Evolutionary conservation across 2,113 vertebrate species (phyloP), one percentile per base, ranked within the genome.

Genomic region (Microtus ochrogaster): DNA sequence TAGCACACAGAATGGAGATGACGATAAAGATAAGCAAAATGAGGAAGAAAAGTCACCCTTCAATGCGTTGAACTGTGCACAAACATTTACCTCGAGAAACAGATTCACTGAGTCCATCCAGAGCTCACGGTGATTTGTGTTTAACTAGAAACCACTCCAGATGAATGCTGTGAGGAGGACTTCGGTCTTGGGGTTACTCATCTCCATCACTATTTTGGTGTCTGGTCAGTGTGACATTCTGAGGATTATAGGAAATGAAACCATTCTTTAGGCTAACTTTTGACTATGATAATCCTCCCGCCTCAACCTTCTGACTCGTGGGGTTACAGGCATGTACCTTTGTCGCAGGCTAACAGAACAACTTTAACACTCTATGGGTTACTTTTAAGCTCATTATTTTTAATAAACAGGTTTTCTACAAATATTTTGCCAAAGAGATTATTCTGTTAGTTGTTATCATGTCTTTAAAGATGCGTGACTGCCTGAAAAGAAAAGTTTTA

Each of bases 161-260:
- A 91, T 89, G 90, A 14, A 30, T 16, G 44, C 39, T 58, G 44
- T 47, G 19, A 2, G 7, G 39, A 94, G 0, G 21, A 93, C 21
- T 74, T 85, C 33, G 3, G 39, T 30, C 79, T 65, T 79, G 72
- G 39, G 1, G 9, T 68, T 86, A 33, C 87, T 96, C 24, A 88
- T 91, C 66, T 91, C 36, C 24, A 13, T 81, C 17, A 36, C 66
- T 44, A 39, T 89, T 14, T 41, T 2, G 4, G 58, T 55, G 5
- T 13, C 49, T 49, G 92, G 94, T 94, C 85, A 96, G 92, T 96
- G 30, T 74, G 36, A 94, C 22, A 21, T 28, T 92, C 12, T 89
- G 36, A 84, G n/a, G 58, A 72, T 94, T 94, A 91, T 44, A 39
- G 47, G 39, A 92, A 88, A 30, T 77, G 77, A 72, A 84, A 30